These are phyloP conservation scores for Arctocebus calabarensis DNA, from an alignment of 2,797 vertebrate genomes.

Conservation along the genomic window DNA sequence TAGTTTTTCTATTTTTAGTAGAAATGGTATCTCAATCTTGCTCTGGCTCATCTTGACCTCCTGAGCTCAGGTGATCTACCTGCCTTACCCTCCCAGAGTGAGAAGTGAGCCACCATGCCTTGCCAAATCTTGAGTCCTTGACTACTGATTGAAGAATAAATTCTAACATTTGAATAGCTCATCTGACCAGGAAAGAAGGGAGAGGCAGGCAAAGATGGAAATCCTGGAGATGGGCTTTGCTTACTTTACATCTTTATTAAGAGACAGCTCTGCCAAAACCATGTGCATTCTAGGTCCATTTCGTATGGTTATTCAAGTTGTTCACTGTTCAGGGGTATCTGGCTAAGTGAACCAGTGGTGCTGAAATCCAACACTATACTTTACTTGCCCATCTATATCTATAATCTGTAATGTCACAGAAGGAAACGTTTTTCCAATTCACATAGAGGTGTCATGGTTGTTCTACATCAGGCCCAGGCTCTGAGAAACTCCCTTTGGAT, in stretches of 20 bases:
- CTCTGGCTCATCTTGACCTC: too few relatives aligned
- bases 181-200: not conserved
- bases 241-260: conserved; percentile 63
- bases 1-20: too few relatives aligned
- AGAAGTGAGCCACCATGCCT: too few relatives aligned
- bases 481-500: not conserved
- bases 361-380: not conserved
- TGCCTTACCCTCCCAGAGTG: too few relatives aligned
- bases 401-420: not conserved
- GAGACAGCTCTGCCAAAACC: not conserved
- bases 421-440: not conserved
- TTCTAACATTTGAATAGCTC: not conserved
- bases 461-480: not conserved
- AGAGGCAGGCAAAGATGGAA: conserved; percentile 19
- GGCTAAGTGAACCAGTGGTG: not conserved
- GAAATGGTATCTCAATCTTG: too few relatives aligned
- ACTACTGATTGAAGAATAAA: not conserved
- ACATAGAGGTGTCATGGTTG: not conserved
- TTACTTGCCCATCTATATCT: not conserved
- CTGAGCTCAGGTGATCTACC: too few relatives aligned
- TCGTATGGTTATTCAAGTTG: not conserved
- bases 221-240: conserved; percentile 64
- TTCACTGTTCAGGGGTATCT: not conserved
- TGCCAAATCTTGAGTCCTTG: not conserved
- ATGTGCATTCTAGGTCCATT: not conserved